Percentiles rank a stretch among this genome's conserved stretches.
phyloP scores from a whole-genome alignment of 1,140 invertebrate genomes.

The Drepana arcuata region DNA sequence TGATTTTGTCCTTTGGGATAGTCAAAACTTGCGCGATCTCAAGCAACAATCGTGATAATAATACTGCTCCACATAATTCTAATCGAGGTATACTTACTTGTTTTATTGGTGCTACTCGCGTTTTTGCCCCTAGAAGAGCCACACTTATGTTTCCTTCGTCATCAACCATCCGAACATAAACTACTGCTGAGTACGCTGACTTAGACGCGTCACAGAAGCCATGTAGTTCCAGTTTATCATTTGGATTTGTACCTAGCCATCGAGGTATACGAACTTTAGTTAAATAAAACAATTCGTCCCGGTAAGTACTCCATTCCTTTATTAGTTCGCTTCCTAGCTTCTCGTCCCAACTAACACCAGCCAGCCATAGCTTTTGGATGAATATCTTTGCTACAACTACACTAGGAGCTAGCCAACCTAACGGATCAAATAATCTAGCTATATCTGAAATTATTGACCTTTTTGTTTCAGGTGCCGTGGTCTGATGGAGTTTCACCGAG shows the following conservation, averaged over 20 bases:
- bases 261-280: not conserved
- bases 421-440: conserved; percentile 33
- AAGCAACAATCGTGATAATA: conserved; percentile 12
- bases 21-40: conserved; percentile 11
- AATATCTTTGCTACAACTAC: conserved; percentile 39
- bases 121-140: conserved; percentile 5
- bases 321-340: conserved; percentile 8
- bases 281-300: not conserved
- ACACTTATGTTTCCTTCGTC: conserved; percentile 8
- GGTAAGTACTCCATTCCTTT: not conserved
- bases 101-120: conserved; percentile 37
- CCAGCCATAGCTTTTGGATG: conserved; percentile 41
- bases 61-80: conserved; percentile 28
- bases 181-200: not conserved
- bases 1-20: conserved; percentile 11
- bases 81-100: conserved; percentile 25
- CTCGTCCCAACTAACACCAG: conserved; percentile 42
- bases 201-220: not conserved
- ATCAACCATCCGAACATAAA: not conserved
- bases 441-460: conserved; percentile 19
- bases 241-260: conserved; percentile 1
- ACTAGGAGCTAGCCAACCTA: conserved; percentile 40
- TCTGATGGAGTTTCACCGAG: not conserved
- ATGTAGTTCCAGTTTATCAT: not conserved
- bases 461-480: conserved; percentile 13